Base-by-base conservation (phyloP, 1,140 invertebrate species). In the Meloidogyne chitwoodi region DNA sequence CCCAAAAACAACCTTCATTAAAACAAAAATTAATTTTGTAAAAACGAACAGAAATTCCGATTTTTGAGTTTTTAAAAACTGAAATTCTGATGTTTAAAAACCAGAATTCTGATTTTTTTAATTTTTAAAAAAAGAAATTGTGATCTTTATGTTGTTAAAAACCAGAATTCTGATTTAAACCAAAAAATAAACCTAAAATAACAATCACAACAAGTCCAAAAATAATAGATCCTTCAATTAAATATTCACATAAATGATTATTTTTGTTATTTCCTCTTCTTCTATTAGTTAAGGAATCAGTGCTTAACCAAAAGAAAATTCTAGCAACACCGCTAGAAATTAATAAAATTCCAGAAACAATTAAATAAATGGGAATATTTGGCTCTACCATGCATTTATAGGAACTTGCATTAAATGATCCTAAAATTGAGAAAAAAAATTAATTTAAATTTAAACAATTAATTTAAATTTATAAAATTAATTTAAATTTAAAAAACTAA, bases 361-460 rank as follows among this genome's bases (percentile, higher is more conserved):
- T 76, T 26, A 80, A 64, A 68, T 80, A 80, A 24, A 80, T 26
- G 3, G 79, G 78, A 65, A 80, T 80, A 29, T 79, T 61, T 38
- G 79, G 79, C 34, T 80, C 69, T 44, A 80, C 48, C n/a, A 65
- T 61, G 29, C 79, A 80, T 24, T 70, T 81, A 12, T 78, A 72
- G 16, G 67, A 31, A 69, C 24, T 61, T 12, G 71, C 71, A 31
- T 80, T 80, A 19, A 80, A 75, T 11, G 77, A 61, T n/a, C 78
- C 78, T 78, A n/a, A 61, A 4, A 14, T 38, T 22, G 16, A 44
- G 5, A 0, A 26, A 44, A 22, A 5, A 12, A 1, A 38, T 26
- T 38, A 24, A 74, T n/a, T n/a, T n/a, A n/a, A n/a, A n/a, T n/a
- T n/a, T n/a, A n/a, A n/a, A n/a, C n/a, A n/a, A n/a, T n/a, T n/a